Conservation (phyloP, 2,113 vertebrate genomes). For the Synchiropus splendidus region DNA sequence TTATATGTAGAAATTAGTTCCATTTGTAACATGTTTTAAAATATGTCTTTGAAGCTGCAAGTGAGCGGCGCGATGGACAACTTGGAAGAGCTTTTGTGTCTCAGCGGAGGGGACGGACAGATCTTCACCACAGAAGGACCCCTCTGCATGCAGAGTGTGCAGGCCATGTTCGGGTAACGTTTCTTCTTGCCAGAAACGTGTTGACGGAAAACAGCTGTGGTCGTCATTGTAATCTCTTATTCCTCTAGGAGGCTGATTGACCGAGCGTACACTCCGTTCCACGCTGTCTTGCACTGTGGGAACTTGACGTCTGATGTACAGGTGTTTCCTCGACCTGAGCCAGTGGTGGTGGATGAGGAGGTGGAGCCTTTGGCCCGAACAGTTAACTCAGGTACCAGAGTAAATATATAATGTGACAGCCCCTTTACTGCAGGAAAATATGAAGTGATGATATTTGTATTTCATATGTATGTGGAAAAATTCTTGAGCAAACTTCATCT, state of each 20-base stretch:
- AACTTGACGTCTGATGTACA: constrained; percentile 93
- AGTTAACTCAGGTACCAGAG: constrained; percentile 80
- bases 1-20: too few species aligned
- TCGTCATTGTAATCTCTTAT: neutral
- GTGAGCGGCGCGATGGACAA: constrained; percentile 86
- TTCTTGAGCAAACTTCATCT: too few species aligned
- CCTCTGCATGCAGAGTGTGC: constrained; percentile 93
- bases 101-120: constrained; percentile 91
- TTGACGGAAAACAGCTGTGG: neutral
- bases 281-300: constrained; percentile 90
- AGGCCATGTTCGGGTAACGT: constrained; percentile 89
- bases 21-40: neutral
- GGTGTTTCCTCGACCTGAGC: constrained; percentile 94
- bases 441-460: too few species aligned
- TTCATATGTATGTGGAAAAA: too few species aligned
- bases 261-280: constrained; percentile 90
- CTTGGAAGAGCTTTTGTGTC: constrained; percentile 82
- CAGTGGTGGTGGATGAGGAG: constrained; percentile 87
- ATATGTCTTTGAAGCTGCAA: constrained; percentile 73
- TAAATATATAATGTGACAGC: too few species aligned
- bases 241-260: constrained; percentile 85
- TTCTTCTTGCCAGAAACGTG: neutral
- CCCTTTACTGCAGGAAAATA: too few species aligned
- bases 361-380: constrained; percentile 83
- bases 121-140: constrained; percentile 93